Evolutionary conservation across 2,797 vertebrate genomes (phyloP).

Genomic region (Poecilia velifera): DNA sequence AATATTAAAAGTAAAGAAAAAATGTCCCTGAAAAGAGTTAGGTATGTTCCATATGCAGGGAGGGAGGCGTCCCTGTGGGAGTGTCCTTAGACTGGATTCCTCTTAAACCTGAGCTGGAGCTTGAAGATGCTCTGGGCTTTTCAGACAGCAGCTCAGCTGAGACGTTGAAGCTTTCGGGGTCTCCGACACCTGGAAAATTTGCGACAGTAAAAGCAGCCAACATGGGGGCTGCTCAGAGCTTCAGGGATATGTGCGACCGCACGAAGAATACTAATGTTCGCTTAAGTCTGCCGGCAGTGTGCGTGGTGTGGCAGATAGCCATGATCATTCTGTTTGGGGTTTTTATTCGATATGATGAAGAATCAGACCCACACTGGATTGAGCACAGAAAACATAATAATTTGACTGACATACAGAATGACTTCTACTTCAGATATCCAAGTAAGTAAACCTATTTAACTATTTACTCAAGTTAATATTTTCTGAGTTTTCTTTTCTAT

Average conservation of each 20-base stretch:
- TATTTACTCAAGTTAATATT: background rate
- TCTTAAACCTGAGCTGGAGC: background rate
- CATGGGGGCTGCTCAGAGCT: constrained; percentile 79
- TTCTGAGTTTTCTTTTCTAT: background rate
- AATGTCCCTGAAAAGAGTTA: background rate
- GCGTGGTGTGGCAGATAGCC: constrained; percentile 86
- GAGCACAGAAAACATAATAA: constrained; percentile 47
- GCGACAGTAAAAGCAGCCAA: constrained; percentile 14
- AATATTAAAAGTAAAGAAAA: background rate
- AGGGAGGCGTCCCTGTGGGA: constrained; percentile 52
- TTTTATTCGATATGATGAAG: constrained; percentile 86
- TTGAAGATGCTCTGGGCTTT: constrained; percentile 34
- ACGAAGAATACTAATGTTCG: constrained; percentile 85
- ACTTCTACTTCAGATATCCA: constrained; percentile 96
- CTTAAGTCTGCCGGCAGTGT: constrained; percentile 85
- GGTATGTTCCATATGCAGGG: background rate
- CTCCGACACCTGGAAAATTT: background rate
- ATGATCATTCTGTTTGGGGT: constrained; percentile 93
- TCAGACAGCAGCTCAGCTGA: background rate
- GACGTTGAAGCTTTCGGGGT: background rate
- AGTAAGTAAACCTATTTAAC: constrained; percentile 86
- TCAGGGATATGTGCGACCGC: constrained; percentile 75
- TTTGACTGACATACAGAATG: constrained; percentile 85
- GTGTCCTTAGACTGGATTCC: constrained; percentile 49
- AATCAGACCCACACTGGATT: constrained; percentile 83